phyloP scores from a whole-genome alignment of 2,888 invertebrate species.

The Euzetes globulus region DNA sequence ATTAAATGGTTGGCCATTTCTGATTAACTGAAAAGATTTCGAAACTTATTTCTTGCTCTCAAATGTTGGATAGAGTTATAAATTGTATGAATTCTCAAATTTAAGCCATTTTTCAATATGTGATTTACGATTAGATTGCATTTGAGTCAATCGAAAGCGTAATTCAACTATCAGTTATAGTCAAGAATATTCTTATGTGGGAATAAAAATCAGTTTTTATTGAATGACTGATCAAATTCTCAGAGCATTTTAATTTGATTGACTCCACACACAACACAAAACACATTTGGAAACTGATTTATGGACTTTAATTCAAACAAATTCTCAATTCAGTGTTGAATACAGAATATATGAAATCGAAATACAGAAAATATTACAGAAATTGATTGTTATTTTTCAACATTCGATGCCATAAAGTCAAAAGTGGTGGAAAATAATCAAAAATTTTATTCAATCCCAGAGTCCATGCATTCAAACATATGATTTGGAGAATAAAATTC shows the following conservation, averaged over 20 bases:
- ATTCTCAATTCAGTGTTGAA: not conserved
- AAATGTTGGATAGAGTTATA: not conserved
- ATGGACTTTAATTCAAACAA: slow-evolving; percentile 21
- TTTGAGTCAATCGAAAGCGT: not conserved
- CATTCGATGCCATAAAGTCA: not conserved
- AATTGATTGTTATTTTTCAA: slow-evolving; percentile 4
- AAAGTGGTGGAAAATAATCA: not conserved
- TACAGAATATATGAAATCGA: not conserved
- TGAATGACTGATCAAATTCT: not conserved
- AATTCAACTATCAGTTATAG: not conserved
- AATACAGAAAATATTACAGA: not conserved
- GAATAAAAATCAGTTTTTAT: not conserved
- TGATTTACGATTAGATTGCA: slow-evolving; percentile 1
- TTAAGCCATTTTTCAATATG: not conserved
- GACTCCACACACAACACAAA: not conserved
- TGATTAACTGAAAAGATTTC: no score
- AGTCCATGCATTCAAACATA: not conserved
- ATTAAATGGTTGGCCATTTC: no score
- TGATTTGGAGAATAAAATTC: not conserved
- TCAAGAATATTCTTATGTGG: slow-evolving; percentile 11
- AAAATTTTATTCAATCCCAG: not conserved
- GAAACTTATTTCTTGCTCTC: no score
- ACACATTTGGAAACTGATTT: slow-evolving; percentile 1
- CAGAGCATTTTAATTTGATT: slow-evolving; percentile 9
- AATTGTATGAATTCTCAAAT: not conserved